Percentiles rank a stretch among this genome's conserved stretches.
phyloP scores from a whole-genome alignment of 2,113 vertebrate species.

The Scomber colias region DNA sequence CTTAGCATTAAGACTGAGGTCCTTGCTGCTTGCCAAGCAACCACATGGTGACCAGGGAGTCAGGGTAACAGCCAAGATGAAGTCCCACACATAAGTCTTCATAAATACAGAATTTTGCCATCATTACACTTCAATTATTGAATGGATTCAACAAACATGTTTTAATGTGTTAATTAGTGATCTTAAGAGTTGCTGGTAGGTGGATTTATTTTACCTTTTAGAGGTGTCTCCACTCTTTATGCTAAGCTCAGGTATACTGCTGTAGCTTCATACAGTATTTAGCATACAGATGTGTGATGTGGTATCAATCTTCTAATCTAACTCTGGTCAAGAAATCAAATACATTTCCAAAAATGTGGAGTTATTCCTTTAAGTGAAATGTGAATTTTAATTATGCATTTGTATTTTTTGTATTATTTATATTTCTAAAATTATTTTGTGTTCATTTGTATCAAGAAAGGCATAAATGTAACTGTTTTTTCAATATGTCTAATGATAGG shows the following conservation, averaged over 20 bases:
- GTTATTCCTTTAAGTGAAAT: neutral
- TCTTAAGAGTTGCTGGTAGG: neutral
- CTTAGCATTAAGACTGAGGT: neutral
- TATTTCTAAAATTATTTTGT: neutral
- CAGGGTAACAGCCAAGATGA: neutral
- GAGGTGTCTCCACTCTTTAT: neutral
- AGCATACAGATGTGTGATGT: neutral
- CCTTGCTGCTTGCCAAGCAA: slow-evolving; percentile 29
- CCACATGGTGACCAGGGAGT: slow-evolving; percentile 3
- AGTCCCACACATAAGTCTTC: too few relatives aligned
- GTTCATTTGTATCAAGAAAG: neutral
- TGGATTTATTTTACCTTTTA: neutral
- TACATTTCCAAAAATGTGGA: neutral
- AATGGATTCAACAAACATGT: neutral
- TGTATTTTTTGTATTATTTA: neutral
- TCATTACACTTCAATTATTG: neutral
- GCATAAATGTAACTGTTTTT: neutral
- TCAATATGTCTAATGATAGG: slow-evolving; percentile 76
- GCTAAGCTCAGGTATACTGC: neutral
- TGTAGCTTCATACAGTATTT: neutral
- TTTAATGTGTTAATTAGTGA: neutral
- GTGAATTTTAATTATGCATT: neutral
- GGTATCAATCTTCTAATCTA: neutral
- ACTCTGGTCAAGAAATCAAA: neutral
- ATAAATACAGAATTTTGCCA: neutral